Conservation (phyloP, 2,113 vertebrate species). For the Donacobius atricapilla region DNA sequence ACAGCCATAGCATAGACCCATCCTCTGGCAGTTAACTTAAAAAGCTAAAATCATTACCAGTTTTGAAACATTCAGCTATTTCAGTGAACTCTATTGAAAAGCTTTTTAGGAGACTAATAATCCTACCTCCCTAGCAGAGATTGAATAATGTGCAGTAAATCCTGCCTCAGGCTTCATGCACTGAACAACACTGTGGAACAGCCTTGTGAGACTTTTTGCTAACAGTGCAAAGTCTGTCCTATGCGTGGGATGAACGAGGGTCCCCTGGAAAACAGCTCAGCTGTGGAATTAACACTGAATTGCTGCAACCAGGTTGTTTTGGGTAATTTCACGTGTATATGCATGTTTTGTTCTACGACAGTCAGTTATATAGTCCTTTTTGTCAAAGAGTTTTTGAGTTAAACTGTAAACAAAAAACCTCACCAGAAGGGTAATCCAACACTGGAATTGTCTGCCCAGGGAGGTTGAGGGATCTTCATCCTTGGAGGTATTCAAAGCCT, state of each 20-base stretch:
- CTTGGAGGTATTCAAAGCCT: not conserved
- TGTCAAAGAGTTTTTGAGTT: not conserved
- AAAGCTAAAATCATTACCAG: not conserved
- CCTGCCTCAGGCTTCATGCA: not conserved
- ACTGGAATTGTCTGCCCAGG: not conserved
- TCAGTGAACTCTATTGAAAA: not conserved
- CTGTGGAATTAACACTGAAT: not conserved
- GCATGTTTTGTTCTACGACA: not conserved
- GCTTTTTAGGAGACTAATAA: constrained; percentile 18
- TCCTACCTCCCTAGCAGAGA: not conserved
- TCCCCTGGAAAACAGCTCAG: not conserved
- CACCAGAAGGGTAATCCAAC: not conserved
- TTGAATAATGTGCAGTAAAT: constrained; percentile 4
- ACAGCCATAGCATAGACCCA: rapidly evolving
- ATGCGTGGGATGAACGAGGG: rapidly evolving
- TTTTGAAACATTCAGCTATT: not conserved
- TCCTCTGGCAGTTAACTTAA: not conserved
- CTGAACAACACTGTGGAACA: not conserved
- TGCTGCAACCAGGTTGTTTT: not conserved
- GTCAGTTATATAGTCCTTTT: not conserved
- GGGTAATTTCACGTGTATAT: not conserved
- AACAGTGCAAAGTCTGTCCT: not conserved
- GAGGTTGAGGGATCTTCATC: not conserved
- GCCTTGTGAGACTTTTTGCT: not conserved
- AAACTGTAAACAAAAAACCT: not conserved